Evolutionary conservation across 2,797 vertebrate species (phyloP), one percentile per base, ranked within the genome.

Genomic region (Serranus cabrilla): DNA sequence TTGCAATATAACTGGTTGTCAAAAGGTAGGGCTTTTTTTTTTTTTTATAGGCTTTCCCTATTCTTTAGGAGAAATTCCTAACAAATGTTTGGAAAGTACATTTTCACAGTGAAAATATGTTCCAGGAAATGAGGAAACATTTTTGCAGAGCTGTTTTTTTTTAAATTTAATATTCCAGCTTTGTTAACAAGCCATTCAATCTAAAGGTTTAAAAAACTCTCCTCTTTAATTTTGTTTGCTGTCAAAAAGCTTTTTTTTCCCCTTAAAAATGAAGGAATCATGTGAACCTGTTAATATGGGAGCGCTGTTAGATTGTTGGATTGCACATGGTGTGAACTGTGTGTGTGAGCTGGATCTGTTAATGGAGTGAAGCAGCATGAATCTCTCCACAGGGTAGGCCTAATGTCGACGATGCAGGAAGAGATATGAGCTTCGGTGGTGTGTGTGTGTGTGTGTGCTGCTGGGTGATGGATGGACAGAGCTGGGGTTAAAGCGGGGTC

Each of bases 381-480:
- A 83, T 82, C 86, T 86, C 87, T 90, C 92, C 71, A 71, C 74
- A 73, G 87, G 89, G 68, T 74, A 67, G 76, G 63, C 56, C 69
- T 73, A 27, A 86, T 82, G 88, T 83, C 49, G 72, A 78, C 89
- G 76, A 20, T 34, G 46, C 56, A 56, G 68, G 23, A 27, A 73
- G 74, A 82, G 80, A 85, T 88, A 82, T 85, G 77, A 65, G 69
- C 76, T 66, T 67, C 57, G 34, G 69, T 20, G 46, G 56, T 59
- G 76, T 46, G 61, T 50, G 56, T 43, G 68, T 64, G 50, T 68
- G 64, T 42, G 71, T 57, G 63, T 51, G 57, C 82, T 64, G 76
- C 81, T 62, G 84, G 80, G 85, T 94, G 93, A 95, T 94, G 90
- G 92, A 95, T 95, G 91, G 89, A 84, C 74, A 63, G 67, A 74